Base-by-base conservation (phyloP, 2,797 vertebrate genomes). In the Danionella dracula region DNA sequence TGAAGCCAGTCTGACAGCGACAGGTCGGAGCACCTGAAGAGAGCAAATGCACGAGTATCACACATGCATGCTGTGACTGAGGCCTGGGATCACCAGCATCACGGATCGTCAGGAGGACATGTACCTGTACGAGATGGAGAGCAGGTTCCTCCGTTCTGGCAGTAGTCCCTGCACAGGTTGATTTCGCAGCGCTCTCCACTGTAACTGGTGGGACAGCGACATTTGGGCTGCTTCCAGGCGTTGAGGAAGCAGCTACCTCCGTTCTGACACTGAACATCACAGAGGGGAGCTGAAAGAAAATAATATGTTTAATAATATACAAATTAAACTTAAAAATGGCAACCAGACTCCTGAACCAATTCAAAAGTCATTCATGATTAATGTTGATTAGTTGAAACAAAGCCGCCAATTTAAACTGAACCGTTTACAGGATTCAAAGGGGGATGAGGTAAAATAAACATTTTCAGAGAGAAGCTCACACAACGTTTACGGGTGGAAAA, bases 241-340 rank as follows among this genome's bases (percentile, higher is more conserved):
- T 96, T 98, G 31, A 97, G 87, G 88, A 95, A 96, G 84, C 96
- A 98, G 83, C 90, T 95, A 7, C 96, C 96, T 0, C 95, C 95
- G 0, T 98, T 93, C 72, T 90, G 89, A 81, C 96, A 98, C 73
- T 87, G 89, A 46, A 96, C 76, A 23, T 83, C 89, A 2, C 96
- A 97, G 6, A 80, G 59, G 0, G 63, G 50, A 53, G 54, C 40
- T 49, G 35, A 15, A 2, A 34, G 46, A 0, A 1, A 17, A 27
- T n/a, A 35, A 35, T 1, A 40, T 8, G 21, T 16, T 23, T 4
- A 32, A 44, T 10, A n/a, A n/a, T n/a, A n/a, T n/a, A 6, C 23
- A 27, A 27, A 27, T 27, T 27, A 6, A 27, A 27, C 23, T n/a
- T n/a, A n/a, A n/a, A n/a, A n/a, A n/a, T n/a, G n/a, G n/a, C n/a